Conservation (phyloP, 1,140 invertebrate genomes). For the Zaprionus ghesquierei region DNA sequence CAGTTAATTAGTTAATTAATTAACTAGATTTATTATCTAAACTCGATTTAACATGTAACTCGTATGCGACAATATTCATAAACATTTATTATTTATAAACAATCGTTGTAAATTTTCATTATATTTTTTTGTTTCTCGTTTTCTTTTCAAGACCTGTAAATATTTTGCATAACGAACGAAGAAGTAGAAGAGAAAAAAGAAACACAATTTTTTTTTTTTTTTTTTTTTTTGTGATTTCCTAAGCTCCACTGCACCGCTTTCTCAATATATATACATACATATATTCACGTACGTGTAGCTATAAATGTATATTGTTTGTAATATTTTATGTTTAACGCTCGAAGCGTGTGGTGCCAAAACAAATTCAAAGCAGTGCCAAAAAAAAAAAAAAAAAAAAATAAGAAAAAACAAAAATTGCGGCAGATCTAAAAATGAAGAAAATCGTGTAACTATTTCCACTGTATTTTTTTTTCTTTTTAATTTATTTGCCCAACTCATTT, state of each 20-base stretch:
- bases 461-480: slow-evolving; percentile 6
- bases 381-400: slow-evolving; percentile 43
- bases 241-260: slow-evolving; percentile 25
- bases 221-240: slow-evolving; percentile 36
- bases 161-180: slow-evolving; percentile 43
- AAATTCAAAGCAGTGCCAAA: slow-evolving; percentile 76
- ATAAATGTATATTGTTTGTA: slow-evolving; percentile 41
- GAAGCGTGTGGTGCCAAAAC: slow-evolving; percentile 76
- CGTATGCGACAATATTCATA: slow-evolving; percentile 34
- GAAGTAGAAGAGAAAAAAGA: neutral
- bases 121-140: no score
- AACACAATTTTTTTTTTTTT: slow-evolving; percentile 21
- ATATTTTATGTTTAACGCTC: slow-evolving; percentile 61
- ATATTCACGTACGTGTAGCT: slow-evolving; percentile 31
- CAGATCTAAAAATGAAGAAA: neutral
- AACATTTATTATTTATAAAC: slow-evolving; percentile 13
- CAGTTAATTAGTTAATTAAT: neutral
- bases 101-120: slow-evolving; percentile 11
- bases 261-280: slow-evolving; percentile 24
- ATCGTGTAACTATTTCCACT: slow-evolving; percentile 8
- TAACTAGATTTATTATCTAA: neutral
- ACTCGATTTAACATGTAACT: slow-evolving; percentile 8
- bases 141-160: slow-evolving; percentile 50
- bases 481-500: slow-evolving; percentile 11
- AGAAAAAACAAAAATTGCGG: neutral